Evolutionary conservation across 2,113 vertebrate genomes (phyloP).

Genomic region (Cavia porcellus): DNA sequence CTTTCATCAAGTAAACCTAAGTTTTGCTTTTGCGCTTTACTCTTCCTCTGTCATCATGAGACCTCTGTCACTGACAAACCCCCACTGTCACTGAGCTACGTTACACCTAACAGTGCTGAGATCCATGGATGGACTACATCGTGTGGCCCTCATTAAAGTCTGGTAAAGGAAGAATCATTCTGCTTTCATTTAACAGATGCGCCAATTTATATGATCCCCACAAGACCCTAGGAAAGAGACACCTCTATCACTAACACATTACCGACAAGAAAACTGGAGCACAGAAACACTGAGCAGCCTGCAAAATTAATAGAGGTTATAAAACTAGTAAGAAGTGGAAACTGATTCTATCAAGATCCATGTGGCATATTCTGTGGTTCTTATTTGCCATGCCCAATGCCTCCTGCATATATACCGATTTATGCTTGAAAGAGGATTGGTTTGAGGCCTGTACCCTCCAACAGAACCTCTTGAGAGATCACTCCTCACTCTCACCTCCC

Average conservation of each 20-base stretch:
- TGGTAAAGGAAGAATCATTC: not conserved
- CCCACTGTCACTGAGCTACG: not conserved
- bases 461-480: not conserved
- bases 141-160: rapidly evolving
- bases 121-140: rapidly evolving
- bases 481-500: slow-evolving; percentile 91
- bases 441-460: not conserved
- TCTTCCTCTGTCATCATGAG: not conserved
- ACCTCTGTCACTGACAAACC: not conserved
- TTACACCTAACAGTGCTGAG: not conserved
- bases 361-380: not conserved
- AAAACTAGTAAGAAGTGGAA: not conserved
- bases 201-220: not conserved
- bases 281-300: not conserved
- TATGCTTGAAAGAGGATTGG: too few species aligned
- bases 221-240: not conserved
- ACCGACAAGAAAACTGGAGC: not conserved
- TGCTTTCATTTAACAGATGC: not conserved
- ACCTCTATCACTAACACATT: not conserved
- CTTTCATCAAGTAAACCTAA: not conserved
- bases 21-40: not conserved
- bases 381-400: not conserved
- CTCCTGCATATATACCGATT: rapidly evolving
- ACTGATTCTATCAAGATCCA: not conserved
- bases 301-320: not conserved